phyloP scores from a whole-genome alignment of 2,797 vertebrate species.

The Amphiprion clarkii region DNA sequence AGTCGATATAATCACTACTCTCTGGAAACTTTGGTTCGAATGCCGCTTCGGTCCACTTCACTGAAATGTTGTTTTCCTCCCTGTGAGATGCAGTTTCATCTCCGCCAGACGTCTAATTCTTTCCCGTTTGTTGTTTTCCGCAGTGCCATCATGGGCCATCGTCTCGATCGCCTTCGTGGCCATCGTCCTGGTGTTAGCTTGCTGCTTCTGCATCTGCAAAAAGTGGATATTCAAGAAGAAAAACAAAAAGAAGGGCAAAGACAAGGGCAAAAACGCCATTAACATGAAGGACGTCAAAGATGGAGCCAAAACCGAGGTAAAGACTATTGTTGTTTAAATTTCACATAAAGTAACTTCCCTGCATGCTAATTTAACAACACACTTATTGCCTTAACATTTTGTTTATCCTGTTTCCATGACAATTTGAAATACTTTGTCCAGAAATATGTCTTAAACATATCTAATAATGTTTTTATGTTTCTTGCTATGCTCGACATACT shows the following conservation, averaged over 20 bases:
- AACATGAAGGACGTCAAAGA: conserved; percentile 99
- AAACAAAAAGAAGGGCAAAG: conserved; percentile 99
- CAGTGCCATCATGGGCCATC: conserved; percentile 99
- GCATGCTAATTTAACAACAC: background rate
- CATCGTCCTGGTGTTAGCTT: conserved; percentile 96
- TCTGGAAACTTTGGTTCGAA: conserved; percentile 18
- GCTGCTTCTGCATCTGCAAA: conserved; percentile 99
- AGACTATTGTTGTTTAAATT: conserved; percentile 37
- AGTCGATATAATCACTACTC: conserved; percentile 37
- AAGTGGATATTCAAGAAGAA: conserved; percentile 99
- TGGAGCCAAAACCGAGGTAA: conserved; percentile 98
- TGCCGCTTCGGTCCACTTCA: background rate
- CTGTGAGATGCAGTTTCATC: conserved; percentile 11
- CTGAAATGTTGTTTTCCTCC: conserved; percentile 7
- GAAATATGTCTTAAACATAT: conserved; percentile 8
- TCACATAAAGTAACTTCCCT: background rate
- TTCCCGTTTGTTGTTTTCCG: conserved; percentile 23
- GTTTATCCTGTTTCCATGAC: conserved; percentile 4
- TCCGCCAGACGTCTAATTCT: conserved; percentile 12
- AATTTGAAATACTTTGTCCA: background rate
- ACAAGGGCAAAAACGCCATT: conserved; percentile 99
- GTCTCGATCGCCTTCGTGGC: conserved; percentile 98
- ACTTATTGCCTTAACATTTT: background rate
- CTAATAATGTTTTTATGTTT: conserved; percentile 10
- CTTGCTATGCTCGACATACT: background rate